These are phyloP conservation scores for Hemistola chrysoprasaria DNA, from an alignment of 2,888 invertebrate species.

Conservation along the genomic window DNA sequence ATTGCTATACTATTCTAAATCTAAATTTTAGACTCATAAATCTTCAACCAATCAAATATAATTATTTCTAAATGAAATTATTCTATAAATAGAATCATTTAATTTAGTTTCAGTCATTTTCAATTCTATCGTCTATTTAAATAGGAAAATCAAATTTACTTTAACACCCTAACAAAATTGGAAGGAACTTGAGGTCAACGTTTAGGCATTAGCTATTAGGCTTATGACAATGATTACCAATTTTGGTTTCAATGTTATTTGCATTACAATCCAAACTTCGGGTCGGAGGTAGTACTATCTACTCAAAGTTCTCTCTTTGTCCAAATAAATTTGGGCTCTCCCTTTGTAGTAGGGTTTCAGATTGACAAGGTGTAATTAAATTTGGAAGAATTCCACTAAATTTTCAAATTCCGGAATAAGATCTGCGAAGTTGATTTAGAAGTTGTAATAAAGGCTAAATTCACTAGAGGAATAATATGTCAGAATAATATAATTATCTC, in stretches of 20 bases:
- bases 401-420: conserved; percentile 1
- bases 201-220: not conserved
- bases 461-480: too few relatives aligned
- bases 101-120: too few relatives aligned
- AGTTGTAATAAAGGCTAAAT: too few relatives aligned
- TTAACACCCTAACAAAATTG: too few relatives aligned
- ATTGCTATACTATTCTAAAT: too few relatives aligned
- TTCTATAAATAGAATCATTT: too few relatives aligned
- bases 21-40: too few relatives aligned
- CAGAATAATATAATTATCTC: too few relatives aligned
- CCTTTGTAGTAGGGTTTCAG: conserved; percentile 2
- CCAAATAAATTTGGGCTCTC: conserved; percentile 12
- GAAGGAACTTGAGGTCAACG: conserved; percentile 4
- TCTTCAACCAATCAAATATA: too few relatives aligned
- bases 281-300: conserved; percentile 12
- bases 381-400: conserved; percentile 3
- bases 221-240: conserved; percentile 10
- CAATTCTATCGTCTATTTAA: too few relatives aligned
- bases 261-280: conserved; percentile 20
- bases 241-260: conserved; percentile 20
- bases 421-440: not conserved
- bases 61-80: too few relatives aligned
- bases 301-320: conserved; percentile 18
- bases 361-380: conserved; percentile 17
- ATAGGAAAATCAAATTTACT: too few relatives aligned